Conservation (phyloP, 2,797 vertebrate genomes). For the Zenarchopterus dispar region DNA sequence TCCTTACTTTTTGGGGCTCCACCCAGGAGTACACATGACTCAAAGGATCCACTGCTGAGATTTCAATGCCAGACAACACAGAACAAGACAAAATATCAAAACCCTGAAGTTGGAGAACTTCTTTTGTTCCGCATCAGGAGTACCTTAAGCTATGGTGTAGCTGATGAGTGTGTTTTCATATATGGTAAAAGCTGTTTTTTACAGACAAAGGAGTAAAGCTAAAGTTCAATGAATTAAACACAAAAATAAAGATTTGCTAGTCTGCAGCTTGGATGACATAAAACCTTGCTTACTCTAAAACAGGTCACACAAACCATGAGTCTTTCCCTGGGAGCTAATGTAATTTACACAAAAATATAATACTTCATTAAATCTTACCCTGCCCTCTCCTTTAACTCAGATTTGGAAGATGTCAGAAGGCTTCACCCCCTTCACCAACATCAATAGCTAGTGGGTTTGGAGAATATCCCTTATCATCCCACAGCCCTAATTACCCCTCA, state of each 20-base stretch:
- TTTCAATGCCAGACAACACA: neutral
- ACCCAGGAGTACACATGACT: neutral
- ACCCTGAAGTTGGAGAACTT: no score
- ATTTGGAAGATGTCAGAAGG: slow-evolving; percentile 62
- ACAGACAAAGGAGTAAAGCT: neutral
- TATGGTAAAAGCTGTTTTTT: neutral
- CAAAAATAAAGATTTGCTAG: slow-evolving; percentile 11
- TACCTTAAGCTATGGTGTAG: no score
- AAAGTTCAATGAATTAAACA: no score
- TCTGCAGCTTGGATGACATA: slow-evolving; percentile 23
- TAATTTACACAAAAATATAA: slow-evolving; percentile 57
- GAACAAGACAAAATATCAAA: neutral
- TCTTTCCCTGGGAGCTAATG: slow-evolving; percentile 53
- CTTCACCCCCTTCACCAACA: slow-evolving; percentile 53
- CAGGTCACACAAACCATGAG: slow-evolving; percentile 34
- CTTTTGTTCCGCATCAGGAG: no score
- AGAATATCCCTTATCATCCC: slow-evolving; percentile 69
- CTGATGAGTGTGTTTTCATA: neutral
- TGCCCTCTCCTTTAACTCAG: slow-evolving; percentile 32
- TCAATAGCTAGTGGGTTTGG: slow-evolving; percentile 55
- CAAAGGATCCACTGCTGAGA: neutral
- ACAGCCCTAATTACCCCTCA: slow-evolving; percentile 75
- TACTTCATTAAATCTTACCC: slow-evolving; percentile 42
- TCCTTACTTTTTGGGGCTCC: neutral
- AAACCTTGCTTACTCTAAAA: slow-evolving; percentile 25